Evolutionary conservation across 2,797 vertebrate species (phyloP).

Genomic region (Anguilla pacifica): DNA sequence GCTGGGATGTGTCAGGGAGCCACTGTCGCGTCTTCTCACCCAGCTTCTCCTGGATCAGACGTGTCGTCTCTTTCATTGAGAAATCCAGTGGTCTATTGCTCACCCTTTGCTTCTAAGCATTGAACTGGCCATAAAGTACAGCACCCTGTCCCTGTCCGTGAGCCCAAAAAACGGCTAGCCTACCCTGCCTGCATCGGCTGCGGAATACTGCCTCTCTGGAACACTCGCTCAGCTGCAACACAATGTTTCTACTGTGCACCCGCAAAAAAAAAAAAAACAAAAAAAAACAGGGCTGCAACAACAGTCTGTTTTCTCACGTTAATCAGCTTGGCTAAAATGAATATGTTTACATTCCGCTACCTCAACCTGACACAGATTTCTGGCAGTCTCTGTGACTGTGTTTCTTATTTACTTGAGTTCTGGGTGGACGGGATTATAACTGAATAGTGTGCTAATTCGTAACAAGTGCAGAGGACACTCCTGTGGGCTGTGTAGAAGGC

Average conservation of each 20-base stretch:
- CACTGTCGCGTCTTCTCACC: neutral
- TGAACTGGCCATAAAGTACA: neutral
- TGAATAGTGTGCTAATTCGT: conserved; percentile 11
- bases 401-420: neutral
- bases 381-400: neutral
- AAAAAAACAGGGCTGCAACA: neutral
- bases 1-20: conserved; percentile 31
- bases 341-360: neutral
- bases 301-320: conserved; percentile 2
- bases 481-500: neutral
- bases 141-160: neutral
- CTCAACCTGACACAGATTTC: neutral
- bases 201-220: neutral
- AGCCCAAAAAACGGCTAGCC: neutral
- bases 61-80: neutral
- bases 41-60: neutral
- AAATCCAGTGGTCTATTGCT: neutral
- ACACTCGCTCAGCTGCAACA: neutral
- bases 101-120: neutral
- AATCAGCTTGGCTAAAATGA: neutral
- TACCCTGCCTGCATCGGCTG: neutral
- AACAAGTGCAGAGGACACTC: neutral
- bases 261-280: neutral
- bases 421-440: neutral
- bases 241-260: neutral